Evolutionary conservation across 2,888 invertebrate genomes (phyloP).

Genomic region (Cryptocephalus moraei): DNA sequence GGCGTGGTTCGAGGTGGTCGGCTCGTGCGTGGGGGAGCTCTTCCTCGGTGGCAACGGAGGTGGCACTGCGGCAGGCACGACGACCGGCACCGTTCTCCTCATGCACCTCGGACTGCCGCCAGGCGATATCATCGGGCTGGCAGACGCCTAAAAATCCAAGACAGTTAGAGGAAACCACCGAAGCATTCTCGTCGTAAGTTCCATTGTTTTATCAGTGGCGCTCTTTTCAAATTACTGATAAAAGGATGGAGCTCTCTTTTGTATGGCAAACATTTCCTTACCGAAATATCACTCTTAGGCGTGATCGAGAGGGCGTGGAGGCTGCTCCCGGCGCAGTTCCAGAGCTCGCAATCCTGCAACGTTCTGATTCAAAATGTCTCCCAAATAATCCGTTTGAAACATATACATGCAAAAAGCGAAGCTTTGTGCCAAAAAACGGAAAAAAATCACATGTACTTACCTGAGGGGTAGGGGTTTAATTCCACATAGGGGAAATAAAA

Average conservation of each 20-base stretch:
- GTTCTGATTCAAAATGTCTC: neutral
- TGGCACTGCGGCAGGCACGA: constrained; percentile 33
- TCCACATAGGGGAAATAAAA: too few relatives aligned
- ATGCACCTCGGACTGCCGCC: constrained; percentile 45
- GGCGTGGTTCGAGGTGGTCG: constrained; percentile 21
- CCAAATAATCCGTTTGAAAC: neutral
- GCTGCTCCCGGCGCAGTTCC: constrained; percentile 42
- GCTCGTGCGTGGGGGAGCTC: constrained; percentile 41
- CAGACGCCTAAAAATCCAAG: constrained; percentile 33
- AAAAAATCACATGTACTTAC: too few relatives aligned
- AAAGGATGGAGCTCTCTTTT: neutral
- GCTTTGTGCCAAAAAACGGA: neutral
- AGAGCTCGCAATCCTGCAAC: constrained; percentile 41
- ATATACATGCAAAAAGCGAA: neutral
- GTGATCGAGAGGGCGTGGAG: constrained; percentile 45
- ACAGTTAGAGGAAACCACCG: neutral
- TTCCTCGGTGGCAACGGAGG: constrained; percentile 56
- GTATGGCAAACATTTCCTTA: constrained; percentile 21
- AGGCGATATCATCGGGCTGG: constrained; percentile 48
- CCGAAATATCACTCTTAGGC: constrained; percentile 40
- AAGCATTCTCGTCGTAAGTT: neutral
- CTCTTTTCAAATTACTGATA: neutral
- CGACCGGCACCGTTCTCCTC: constrained; percentile 33
- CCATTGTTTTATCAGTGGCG: neutral
- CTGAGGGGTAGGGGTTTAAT: too few relatives aligned